These are phyloP conservation scores for Anser brachyrhynchus DNA, from an alignment of 2,113 vertebrate genomes.

Conservation along the genomic window DNA sequence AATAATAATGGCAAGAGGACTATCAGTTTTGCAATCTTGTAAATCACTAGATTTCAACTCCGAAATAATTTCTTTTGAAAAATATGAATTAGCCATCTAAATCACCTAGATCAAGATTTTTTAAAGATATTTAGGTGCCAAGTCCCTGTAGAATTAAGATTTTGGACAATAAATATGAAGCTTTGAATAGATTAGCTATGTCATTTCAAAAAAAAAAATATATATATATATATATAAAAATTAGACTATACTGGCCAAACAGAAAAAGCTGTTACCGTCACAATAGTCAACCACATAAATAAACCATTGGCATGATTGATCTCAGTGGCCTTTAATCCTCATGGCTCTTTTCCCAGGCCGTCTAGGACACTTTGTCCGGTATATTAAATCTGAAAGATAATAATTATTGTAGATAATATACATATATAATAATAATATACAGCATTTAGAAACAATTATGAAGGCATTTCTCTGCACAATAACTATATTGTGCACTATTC, in stretches of 20 bases:
- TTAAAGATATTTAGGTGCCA: background rate
- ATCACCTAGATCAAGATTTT: background rate
- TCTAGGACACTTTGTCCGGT: slow-evolving; percentile 28
- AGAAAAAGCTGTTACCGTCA: background rate
- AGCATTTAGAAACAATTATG: background rate
- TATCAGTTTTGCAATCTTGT: background rate
- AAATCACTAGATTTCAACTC: background rate
- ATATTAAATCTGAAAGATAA: slow-evolving; percentile 19
- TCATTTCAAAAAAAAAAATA: background rate
- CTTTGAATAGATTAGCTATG: background rate
- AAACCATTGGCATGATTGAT: slow-evolving; percentile 21
- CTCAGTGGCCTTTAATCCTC: slow-evolving; percentile 8
- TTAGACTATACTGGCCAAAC: background rate
- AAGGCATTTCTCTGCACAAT: background rate
- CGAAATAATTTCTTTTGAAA: background rate
- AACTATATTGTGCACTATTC: background rate
- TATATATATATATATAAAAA: background rate
- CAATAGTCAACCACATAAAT: background rate
- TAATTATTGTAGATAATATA: background rate
- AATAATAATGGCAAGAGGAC: background rate
- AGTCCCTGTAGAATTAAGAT: background rate
- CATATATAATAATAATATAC: background rate
- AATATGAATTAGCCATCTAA: background rate
- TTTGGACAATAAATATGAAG: background rate
- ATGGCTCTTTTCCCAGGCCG: slow-evolving; percentile 34